Evolutionary conservation across 2,113 vertebrate genomes (phyloP), one percentile per base, ranked within the genome.

Genomic region (human (Homo sapiens)): DNA sequence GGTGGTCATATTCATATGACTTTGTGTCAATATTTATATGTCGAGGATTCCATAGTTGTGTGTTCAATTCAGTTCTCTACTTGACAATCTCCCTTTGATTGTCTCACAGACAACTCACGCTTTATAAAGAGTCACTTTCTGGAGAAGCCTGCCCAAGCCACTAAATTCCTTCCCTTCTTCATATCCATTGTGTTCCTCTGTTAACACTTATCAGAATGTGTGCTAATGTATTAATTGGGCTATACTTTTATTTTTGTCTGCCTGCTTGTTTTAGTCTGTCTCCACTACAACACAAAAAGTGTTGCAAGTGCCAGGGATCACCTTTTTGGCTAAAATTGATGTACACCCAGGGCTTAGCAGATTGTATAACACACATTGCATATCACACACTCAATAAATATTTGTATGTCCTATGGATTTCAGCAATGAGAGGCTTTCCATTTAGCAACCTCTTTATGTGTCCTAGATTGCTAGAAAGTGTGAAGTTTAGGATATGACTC

Each of bases 291-390:
- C 68, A 32, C 18, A 35, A 14, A 89, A 75, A 48, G 12, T 6
- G 30, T 72, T 52, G 20, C 16, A 6, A 83, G 8, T 45, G 27
- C 0, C 35, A 84, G 20, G 30, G 23, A 43, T 5, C 5, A 22
- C 13, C 17, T 55, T 50, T 72, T 50, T 13, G 20, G 30, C 25
- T 35, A 57, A 55, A 86, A 43, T 2, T 17, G 27, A 6, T 16
- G 1, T 16, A 0, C 8, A 6, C 0, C 11, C 5, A 38, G 3
- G 20, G 2, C 8, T n/a, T 16, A 32, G 30, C 66, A 50, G 80
- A 80, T 12, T 30, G 45, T 22, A 30, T 27, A 11, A 30, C 32
- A 40, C 20, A 17, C 61, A 30, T 30, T 64, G 12, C 61, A 14
- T 22, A 3, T 0, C 7, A 27, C 59, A 87, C 4, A 0, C 17